Evolutionary conservation across 2,888 invertebrate species (phyloP).

Genomic region (Loripinus fragilis): DNA sequence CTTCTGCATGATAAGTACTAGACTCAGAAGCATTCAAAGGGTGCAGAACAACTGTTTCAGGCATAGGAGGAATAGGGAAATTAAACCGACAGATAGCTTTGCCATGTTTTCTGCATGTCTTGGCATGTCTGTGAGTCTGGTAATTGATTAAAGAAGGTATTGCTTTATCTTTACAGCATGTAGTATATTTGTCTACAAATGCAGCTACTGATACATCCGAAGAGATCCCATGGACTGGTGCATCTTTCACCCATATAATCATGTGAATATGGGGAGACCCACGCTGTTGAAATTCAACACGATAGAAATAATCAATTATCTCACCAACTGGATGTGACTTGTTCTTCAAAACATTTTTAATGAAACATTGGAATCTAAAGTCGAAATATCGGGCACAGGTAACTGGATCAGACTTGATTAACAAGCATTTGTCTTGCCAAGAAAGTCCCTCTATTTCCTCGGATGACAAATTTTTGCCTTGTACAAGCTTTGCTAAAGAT

Average conservation of each 20-base stretch:
- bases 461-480: constrained; percentile 1
- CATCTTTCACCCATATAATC: constrained; percentile 34
- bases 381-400: constrained; percentile 58
- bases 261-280: constrained; percentile 54
- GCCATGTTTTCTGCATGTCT: constrained; percentile 28
- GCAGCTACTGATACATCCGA: not conserved
- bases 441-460: constrained; percentile 8
- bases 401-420: constrained; percentile 43
- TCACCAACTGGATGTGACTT: too few relatives aligned
- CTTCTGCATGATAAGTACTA: constrained; percentile 39
- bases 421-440: constrained; percentile 28
- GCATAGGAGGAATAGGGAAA: constrained; percentile 43
- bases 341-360: too few relatives aligned
- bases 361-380: constrained; percentile 38
- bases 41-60: constrained; percentile 33
- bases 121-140: constrained; percentile 47
- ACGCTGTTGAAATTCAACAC: too few relatives aligned
- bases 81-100: constrained; percentile 37
- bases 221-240: not conserved
- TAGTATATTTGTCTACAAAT: constrained; percentile 45
- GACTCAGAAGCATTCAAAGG: constrained; percentile 31
- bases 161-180: constrained; percentile 22
- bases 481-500: constrained; percentile 24
- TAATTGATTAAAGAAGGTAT: constrained; percentile 8
- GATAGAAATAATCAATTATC: too few relatives aligned